Conservation (phyloP, 2,113 vertebrate species). For the Microcebus murinus region DNA sequence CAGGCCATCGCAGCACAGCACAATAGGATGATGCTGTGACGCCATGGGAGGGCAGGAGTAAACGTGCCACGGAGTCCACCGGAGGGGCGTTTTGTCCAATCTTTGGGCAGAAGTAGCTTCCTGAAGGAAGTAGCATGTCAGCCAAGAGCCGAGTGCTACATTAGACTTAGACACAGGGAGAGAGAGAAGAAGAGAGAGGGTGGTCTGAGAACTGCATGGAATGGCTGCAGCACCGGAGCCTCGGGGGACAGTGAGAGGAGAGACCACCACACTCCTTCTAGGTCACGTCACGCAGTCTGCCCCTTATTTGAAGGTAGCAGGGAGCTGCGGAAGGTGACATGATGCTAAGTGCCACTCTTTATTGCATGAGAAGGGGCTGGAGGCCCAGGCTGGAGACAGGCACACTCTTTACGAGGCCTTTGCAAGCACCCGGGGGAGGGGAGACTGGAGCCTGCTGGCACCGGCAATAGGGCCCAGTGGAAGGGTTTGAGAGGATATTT, state of each 20-base stretch:
- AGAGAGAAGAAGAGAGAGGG: neutral
- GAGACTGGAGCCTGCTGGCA: neutral
- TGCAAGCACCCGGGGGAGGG: neutral
- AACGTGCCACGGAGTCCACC: accelerated
- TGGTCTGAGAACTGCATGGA: neutral
- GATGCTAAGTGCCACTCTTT: neutral
- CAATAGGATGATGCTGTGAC: accelerated
- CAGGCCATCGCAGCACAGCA: accelerated
- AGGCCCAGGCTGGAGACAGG: neutral
- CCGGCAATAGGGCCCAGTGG: accelerated
- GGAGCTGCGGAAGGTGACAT: neutral
- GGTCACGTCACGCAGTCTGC: accelerated
- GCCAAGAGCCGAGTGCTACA: neutral
- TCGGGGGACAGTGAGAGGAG: neutral
- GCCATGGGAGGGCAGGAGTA: accelerated
- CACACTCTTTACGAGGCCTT: too few species aligned
- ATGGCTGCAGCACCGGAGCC: too few species aligned
- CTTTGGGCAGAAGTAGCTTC: neutral
- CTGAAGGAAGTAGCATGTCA: neutral
- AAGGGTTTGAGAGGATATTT: neutral
- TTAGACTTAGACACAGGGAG: neutral
- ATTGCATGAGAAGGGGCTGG: neutral
- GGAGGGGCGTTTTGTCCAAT: neutral
- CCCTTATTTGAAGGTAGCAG: neutral
- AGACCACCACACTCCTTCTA: neutral